These are phyloP conservation scores for Drosophila novamexicana DNA, from an alignment of 1,140 invertebrate genomes.

Conservation along the genomic window DNA sequence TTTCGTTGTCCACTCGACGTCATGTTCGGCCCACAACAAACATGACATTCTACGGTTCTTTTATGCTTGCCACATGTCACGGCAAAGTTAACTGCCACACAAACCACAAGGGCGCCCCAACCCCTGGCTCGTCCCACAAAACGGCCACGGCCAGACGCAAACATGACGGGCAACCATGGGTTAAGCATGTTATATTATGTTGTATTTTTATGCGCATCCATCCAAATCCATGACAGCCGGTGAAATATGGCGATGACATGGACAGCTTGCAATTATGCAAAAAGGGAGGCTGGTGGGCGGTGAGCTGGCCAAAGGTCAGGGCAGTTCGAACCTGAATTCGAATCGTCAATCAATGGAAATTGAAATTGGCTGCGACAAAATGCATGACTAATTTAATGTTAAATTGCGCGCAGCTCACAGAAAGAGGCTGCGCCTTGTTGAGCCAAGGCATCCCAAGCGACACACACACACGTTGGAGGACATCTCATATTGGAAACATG, in stretches of 20 bases:
- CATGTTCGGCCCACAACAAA: conserved; percentile 79
- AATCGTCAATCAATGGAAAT: conserved; percentile 65
- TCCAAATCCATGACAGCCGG: conserved; percentile 46
- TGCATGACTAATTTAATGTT: conserved; percentile 67
- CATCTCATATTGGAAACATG: conserved; percentile 45
- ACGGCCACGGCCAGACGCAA: conserved; percentile 10
- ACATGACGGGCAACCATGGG: conserved; percentile 35
- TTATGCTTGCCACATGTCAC: conserved; percentile 81
- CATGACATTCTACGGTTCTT: conserved; percentile 82
- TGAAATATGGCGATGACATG: conserved; percentile 44
- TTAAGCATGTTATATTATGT: conserved; percentile 55
- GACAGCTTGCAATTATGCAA: conserved; percentile 66
- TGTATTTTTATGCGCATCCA: conserved; percentile 54
- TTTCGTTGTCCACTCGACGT: conserved; percentile 63
- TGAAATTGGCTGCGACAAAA: conserved; percentile 64
- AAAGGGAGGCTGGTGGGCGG: conserved; percentile 20
- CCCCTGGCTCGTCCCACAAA: neutral
- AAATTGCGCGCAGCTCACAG: conserved; percentile 57
- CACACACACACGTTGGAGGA: neutral
- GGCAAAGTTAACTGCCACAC: conserved; percentile 76
- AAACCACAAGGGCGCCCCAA: conserved; percentile 31
- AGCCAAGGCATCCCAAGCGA: conserved; percentile 16
- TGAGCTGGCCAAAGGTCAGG: conserved; percentile 15
- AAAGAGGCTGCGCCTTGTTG: conserved; percentile 1
- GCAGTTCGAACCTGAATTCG: conserved; percentile 12